A percentile compares a stretch with the other conserved stretches of the same genome.
Conservation (phyloP, 2,797 vertebrate species). For the Onychomys torridus region DNA sequence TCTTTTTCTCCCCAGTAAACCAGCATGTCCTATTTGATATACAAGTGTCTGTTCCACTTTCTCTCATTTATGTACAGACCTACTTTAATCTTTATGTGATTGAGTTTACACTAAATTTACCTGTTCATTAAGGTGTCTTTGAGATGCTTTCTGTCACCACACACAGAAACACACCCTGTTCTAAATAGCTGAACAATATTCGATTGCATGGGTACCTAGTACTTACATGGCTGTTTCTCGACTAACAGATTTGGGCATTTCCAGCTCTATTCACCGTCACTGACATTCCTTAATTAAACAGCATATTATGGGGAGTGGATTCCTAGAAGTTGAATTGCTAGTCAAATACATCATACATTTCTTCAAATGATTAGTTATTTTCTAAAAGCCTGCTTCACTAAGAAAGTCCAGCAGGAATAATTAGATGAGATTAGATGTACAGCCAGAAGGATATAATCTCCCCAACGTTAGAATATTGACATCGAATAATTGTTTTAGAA, state of each 20-base stretch:
- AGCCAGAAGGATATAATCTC: neutral
- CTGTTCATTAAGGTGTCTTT: neutral
- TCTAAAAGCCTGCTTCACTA: neutral
- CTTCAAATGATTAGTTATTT: neutral
- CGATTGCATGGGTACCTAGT: neutral
- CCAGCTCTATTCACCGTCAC: neutral
- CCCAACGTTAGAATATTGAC: neutral
- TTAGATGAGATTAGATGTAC: neutral
- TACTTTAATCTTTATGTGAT: neutral
- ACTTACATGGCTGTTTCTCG: neutral
- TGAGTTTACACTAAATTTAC: slow-evolving; percentile 48
- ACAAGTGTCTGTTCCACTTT: neutral
- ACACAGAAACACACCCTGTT: neutral
- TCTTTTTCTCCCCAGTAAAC: slow-evolving; percentile 22
- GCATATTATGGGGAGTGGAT: neutral
- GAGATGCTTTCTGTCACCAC: neutral
- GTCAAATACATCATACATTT: neutral
- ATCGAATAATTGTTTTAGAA: neutral
- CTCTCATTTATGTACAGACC: slow-evolving; percentile 46
- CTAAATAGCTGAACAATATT: neutral
- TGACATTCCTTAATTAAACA: neutral
- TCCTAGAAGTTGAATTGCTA: slow-evolving; percentile 22
- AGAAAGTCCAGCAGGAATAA: neutral
- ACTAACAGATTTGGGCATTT: neutral
- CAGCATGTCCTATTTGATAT: neutral